phyloP scores from a whole-genome alignment of 2,888 invertebrate genomes.

The Archips xylosteana region DNA sequence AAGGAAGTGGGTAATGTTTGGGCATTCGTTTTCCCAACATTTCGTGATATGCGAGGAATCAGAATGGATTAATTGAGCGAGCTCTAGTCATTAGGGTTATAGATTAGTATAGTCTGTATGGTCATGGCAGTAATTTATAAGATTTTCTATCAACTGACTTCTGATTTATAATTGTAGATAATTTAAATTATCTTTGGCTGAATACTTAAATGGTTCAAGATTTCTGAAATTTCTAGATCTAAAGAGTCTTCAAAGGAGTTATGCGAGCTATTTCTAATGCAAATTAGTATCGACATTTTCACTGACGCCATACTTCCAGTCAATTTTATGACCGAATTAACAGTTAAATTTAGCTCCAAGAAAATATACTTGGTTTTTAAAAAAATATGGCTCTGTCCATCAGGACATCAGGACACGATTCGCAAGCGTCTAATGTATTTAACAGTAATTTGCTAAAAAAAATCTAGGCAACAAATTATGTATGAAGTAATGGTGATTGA shows the following conservation, averaged over 20 bases:
- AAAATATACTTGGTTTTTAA: too few relatives aligned
- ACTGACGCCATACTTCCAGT: too few relatives aligned
- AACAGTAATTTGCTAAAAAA: too few relatives aligned
- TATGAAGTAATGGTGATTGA: too few relatives aligned
- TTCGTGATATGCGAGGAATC: conserved; percentile 29
- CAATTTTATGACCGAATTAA: too few relatives aligned
- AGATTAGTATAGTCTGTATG: conserved; percentile 21
- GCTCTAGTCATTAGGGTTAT: conserved; percentile 3
- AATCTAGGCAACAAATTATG: too few relatives aligned
- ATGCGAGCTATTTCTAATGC: not conserved
- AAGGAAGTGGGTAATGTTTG: conserved; percentile 22
- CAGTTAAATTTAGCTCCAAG: too few relatives aligned
- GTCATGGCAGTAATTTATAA: not conserved
- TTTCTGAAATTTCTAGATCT: not conserved
- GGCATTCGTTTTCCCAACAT: conserved; percentile 29
- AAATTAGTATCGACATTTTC: not conserved
- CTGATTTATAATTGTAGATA: not conserved
- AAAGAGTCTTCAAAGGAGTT: not conserved
- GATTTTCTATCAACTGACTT: not conserved
- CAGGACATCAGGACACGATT: too few relatives aligned
- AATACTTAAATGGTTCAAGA: not conserved
- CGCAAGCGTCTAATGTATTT: too few relatives aligned
- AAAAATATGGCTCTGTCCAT: too few relatives aligned
- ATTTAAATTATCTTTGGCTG: not conserved
- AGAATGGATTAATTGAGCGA: conserved; percentile 11